These are phyloP conservation scores for Amphiprion percula DNA, from an alignment of 2,113 vertebrate genomes.

Conservation along the genomic window DNA sequence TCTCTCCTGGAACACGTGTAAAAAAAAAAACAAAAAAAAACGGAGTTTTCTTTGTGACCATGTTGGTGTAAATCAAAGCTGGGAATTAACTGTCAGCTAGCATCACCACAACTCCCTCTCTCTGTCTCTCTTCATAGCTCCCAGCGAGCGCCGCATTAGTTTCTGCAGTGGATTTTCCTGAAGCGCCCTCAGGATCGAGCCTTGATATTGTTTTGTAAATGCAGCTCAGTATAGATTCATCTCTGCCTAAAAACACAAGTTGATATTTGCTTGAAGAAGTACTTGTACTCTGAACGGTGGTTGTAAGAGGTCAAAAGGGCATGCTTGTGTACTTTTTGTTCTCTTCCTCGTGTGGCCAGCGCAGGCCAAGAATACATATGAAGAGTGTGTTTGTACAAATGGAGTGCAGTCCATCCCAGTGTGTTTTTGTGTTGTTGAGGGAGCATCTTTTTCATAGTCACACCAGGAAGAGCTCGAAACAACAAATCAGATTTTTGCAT, in stretches of 20 bases:
- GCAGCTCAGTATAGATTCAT: conserved; percentile 33
- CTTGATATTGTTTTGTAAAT: conserved; percentile 63
- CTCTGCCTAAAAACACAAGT: conserved; percentile 3
- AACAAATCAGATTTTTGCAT: conserved; percentile 61
- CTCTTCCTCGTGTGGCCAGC: conserved; percentile 19
- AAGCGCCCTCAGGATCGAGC: conserved; percentile 53
- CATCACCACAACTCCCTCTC: conserved; percentile 55
- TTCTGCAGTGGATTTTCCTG: conserved; percentile 50
- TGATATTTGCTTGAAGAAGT: conserved; percentile 44
- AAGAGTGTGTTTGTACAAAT: conserved; percentile 42
- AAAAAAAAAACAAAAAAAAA: background rate
- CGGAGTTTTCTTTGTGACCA: conserved; percentile 43
- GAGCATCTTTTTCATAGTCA: conserved; percentile 33
- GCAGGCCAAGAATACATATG: conserved; percentile 49
- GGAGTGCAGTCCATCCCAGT: conserved; percentile 4
- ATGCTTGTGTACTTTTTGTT: conserved; percentile 68
- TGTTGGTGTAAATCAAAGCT: conserved; percentile 64
- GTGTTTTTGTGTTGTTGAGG: conserved; percentile 8
- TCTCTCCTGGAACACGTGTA: conserved; percentile 42
- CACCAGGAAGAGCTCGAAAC: conserved; percentile 31
- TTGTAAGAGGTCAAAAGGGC: conserved; percentile 50
- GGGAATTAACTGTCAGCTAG: conserved; percentile 71
- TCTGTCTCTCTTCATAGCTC: conserved; percentile 43
- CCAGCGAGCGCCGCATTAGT: conserved; percentile 50
- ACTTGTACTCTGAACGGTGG: conserved; percentile 20